These are phyloP conservation scores for Dysidea cf. avara DNA, from an alignment of 37 sponge, comb jelly and placozoan species.

Conservation along the genomic window DNA sequence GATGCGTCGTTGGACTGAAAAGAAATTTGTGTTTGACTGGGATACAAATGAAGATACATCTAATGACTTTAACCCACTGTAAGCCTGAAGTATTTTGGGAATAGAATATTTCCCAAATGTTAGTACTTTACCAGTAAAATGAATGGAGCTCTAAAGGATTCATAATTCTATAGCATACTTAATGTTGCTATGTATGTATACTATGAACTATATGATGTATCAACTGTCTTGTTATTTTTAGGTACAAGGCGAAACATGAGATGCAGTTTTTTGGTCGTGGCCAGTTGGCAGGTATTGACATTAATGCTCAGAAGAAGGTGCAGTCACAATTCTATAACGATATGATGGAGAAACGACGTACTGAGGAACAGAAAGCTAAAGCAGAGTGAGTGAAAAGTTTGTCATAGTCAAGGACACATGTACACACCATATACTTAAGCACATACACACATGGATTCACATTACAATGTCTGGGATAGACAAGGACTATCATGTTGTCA, in stretches of 20 bases:
- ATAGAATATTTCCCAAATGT: too few relatives aligned
- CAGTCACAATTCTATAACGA: slow-evolving; percentile 90
- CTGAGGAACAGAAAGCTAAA: slow-evolving; percentile 84
- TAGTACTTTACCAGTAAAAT: too few relatives aligned
- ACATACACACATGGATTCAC: too few relatives aligned
- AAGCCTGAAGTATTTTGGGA: too few relatives aligned
- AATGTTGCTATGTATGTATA: not conserved
- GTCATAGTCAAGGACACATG: not conserved
- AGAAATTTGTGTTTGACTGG: slow-evolving; percentile 99
- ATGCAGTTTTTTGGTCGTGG: slow-evolving; percentile 96
- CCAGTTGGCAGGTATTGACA: slow-evolving; percentile 94
- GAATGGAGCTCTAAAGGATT: too few relatives aligned
- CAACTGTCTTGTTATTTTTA: not conserved
- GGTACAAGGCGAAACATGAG: slow-evolving; percentile 86
- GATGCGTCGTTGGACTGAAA: slow-evolving; percentile 79
- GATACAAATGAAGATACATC: slow-evolving; percentile 92
- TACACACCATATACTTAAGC: too few relatives aligned
- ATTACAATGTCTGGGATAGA: too few relatives aligned
- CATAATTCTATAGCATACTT: not conserved
- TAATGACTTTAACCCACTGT: slow-evolving; percentile 89
- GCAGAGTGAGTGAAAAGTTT: slow-evolving; percentile 79
- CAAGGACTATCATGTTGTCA: too few relatives aligned
- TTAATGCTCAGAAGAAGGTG: slow-evolving; percentile 91
- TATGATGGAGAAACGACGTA: slow-evolving; percentile 83
- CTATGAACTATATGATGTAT: not conserved